Percentiles rank a stretch among this genome's conserved stretches.
These are phyloP conservation scores for Apaloderma vittatum DNA, from an alignment of 2,113 vertebrate genomes.

Conservation along the genomic window DNA sequence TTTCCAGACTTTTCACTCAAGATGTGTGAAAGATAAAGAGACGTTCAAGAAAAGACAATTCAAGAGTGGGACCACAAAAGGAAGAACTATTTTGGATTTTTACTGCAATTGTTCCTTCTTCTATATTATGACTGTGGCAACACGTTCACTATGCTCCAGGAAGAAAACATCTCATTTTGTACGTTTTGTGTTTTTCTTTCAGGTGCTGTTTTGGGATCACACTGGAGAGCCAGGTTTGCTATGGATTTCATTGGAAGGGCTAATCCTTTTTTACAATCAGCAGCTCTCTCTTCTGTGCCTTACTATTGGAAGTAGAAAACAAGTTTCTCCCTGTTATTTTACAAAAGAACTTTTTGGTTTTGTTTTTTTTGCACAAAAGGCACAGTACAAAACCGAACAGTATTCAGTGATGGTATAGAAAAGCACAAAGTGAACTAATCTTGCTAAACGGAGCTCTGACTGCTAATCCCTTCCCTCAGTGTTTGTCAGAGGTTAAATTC, in stretches of 20 bases:
- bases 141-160: neutral
- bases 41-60: neutral
- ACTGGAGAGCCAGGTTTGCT: neutral
- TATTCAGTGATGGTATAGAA: neutral
- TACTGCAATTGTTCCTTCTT: neutral
- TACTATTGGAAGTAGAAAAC: neutral
- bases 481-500: conserved; percentile 59
- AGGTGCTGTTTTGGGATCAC: neutral
- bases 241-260: neutral
- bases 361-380: neutral
- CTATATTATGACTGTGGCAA: neutral
- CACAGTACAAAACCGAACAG: neutral
- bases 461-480: neutral
- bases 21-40: neutral
- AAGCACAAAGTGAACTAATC: neutral
- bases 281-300: neutral
- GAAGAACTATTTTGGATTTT: neutral
- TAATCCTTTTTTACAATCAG: neutral
- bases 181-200: neutral
- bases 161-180: neutral
- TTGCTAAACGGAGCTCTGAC: neutral
- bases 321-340: neutral
- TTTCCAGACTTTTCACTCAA: neutral
- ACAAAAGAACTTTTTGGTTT: neutral
- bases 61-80: neutral